Percentiles rank a stretch among this genome's conserved stretches.
Evolutionary conservation across 2,113 vertebrate genomes (phyloP).

Genomic region (Plecotus auritus): DNA sequence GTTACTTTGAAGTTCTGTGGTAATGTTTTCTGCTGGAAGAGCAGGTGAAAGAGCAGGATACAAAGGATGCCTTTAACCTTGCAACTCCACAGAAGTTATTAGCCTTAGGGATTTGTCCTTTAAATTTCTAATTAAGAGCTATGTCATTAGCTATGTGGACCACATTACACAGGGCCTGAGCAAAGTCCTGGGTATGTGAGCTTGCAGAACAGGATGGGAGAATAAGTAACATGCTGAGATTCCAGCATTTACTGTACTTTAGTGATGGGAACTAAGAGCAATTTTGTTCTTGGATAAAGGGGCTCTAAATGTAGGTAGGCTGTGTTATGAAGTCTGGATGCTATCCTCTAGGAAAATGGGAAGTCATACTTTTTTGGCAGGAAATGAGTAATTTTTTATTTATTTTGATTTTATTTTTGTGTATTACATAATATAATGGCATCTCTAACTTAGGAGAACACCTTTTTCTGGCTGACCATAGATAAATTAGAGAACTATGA

Average conservation of each 20-base stretch:
- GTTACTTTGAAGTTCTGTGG: background rate
- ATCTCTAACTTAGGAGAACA: background rate
- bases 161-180: background rate
- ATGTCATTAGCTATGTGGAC: background rate
- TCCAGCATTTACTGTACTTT: background rate
- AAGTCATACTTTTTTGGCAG: background rate
- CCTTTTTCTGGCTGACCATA: background rate
- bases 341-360: background rate
- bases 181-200: background rate
- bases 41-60: background rate
- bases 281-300: background rate
- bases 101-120: background rate
- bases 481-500: background rate
- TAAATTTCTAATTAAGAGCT: background rate
- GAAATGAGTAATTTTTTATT: background rate
- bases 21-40: background rate
- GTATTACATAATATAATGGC: background rate
- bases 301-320: background rate
- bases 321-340: background rate
- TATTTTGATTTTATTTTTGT: background rate
- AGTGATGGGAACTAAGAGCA: background rate
- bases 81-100: background rate
- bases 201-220: background rate
- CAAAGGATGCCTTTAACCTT: background rate
- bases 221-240: background rate